phyloP scores from a whole-genome alignment of 2,797 vertebrate species.

The Melanogrammus aeglefinus region DNA sequence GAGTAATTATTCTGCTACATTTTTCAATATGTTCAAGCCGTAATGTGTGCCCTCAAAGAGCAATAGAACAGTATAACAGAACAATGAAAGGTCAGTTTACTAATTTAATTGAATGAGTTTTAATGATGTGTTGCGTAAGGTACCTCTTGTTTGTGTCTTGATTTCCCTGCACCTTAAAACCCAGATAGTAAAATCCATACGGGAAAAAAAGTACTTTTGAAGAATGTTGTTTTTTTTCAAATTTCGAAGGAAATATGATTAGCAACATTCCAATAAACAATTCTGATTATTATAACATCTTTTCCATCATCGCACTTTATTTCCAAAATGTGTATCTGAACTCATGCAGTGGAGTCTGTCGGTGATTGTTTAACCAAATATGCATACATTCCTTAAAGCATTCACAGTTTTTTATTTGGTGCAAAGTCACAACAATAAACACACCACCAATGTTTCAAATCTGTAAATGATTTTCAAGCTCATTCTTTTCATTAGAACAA shows the following conservation, averaged over 20 bases:
- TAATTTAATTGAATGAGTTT: neutral
- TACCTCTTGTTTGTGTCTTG: neutral
- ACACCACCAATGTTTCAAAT: constrained; percentile 49
- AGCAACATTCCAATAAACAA: neutral
- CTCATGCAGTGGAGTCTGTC: constrained; percentile 9
- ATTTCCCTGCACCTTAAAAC: neutral
- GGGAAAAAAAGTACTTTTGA: neutral
- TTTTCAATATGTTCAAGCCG: neutral
- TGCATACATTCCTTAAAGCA: constrained; percentile 12
- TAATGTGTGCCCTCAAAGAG: neutral
- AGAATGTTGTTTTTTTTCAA: too few species aligned
- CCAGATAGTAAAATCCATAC: neutral
- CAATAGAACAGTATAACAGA: neutral
- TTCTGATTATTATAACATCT: neutral
- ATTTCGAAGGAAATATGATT: neutral
- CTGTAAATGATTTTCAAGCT: constrained; percentile 25
- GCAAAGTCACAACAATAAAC: constrained; percentile 47
- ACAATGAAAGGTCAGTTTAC: neutral
- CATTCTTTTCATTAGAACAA: constrained; percentile 32
- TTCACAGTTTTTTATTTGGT: constrained; percentile 21
- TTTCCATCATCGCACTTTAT: neutral
- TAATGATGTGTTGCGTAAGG: neutral
- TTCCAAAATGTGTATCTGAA: neutral
- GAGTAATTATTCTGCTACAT: neutral
- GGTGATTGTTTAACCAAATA: constrained; percentile 18